Percentiles rank a stretch among this genome's conserved stretches.
Evolutionary conservation across 2,797 vertebrate species (phyloP).

Genomic region (Chloroceryle amazona): DNA sequence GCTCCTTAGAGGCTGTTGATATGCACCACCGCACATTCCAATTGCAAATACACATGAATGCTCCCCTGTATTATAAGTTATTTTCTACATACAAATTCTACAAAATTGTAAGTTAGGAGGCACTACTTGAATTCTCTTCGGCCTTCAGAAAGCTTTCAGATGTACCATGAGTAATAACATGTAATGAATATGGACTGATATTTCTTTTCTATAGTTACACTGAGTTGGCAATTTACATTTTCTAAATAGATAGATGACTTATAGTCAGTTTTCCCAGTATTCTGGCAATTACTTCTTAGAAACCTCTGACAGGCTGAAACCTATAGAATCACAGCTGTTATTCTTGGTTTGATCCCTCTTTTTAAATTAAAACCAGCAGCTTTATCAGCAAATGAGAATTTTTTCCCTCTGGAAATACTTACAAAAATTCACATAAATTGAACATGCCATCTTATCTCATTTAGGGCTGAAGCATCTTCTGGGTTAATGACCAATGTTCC

Average conservation of each 20-base stretch:
- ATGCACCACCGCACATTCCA: conserved; percentile 6
- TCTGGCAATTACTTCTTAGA: conserved; percentile 67
- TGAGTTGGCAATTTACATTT: conserved; percentile 60
- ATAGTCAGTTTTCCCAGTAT: conserved; percentile 60
- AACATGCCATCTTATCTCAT: conserved; percentile 16
- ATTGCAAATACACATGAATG: conserved; percentile 53
- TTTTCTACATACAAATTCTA: conserved; percentile 65
- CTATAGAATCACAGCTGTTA: conserved; percentile 58
- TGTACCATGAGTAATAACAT: conserved; percentile 42
- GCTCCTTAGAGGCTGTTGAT: conserved; percentile 53
- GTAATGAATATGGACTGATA: conserved; percentile 65
- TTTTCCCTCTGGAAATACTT: conserved; percentile 53
- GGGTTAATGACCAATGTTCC: conserved; percentile 19
- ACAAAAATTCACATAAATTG: conserved; percentile 59
- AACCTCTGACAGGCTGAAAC: conserved; percentile 64
- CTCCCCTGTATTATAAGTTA: conserved; percentile 52
- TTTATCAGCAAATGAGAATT: conserved; percentile 56
- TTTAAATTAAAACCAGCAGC: conserved; percentile 70
- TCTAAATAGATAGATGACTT: conserved; percentile 68
- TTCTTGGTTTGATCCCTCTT: conserved; percentile 61
- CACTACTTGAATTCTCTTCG: conserved; percentile 63
- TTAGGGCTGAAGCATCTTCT: conserved; percentile 37
- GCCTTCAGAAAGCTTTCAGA: conserved; percentile 77
- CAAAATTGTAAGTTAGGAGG: conserved; percentile 64
- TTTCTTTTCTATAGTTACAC: conserved; percentile 57